These are phyloP conservation scores for Ceratothoa steindachneri DNA, from an alignment of 2,888 invertebrate genomes.

Conservation along the genomic window DNA sequence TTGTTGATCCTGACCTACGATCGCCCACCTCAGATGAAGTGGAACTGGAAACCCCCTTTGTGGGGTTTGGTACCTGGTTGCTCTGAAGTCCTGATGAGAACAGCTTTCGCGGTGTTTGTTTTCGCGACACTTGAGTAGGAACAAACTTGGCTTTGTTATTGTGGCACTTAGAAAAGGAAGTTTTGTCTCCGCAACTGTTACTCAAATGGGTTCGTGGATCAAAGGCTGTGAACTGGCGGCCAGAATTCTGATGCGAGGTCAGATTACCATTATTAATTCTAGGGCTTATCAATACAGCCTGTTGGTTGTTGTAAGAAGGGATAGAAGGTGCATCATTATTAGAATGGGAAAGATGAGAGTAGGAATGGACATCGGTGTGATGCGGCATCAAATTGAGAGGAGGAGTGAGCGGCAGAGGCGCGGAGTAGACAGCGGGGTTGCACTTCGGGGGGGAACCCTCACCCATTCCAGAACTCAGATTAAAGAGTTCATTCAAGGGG, in stretches of 20 bases:
- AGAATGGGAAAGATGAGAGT: background rate
- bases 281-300: too few species aligned
- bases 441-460: background rate
- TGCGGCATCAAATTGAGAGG: background rate
- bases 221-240: too few species aligned
- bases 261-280: too few species aligned
- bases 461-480: background rate
- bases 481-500: background rate
- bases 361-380: background rate
- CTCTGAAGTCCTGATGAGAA: background rate
- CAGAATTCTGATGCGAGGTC: background rate
- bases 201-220: too few species aligned
- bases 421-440: background rate
- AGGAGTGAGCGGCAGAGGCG: background rate
- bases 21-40: background rate
- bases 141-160: conserved; percentile 38
- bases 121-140: conserved; percentile 40
- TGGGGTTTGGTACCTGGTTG: background rate
- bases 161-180: too few species aligned
- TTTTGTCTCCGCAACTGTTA: too few species aligned
- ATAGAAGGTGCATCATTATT: background rate
- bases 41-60: background rate
- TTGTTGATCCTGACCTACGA: too few species aligned
- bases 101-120: conserved; percentile 35
- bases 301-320: background rate